Evolutionary conservation across 2,797 vertebrate genomes (phyloP).

Genomic region (Zenarchopterus dispar): DNA sequence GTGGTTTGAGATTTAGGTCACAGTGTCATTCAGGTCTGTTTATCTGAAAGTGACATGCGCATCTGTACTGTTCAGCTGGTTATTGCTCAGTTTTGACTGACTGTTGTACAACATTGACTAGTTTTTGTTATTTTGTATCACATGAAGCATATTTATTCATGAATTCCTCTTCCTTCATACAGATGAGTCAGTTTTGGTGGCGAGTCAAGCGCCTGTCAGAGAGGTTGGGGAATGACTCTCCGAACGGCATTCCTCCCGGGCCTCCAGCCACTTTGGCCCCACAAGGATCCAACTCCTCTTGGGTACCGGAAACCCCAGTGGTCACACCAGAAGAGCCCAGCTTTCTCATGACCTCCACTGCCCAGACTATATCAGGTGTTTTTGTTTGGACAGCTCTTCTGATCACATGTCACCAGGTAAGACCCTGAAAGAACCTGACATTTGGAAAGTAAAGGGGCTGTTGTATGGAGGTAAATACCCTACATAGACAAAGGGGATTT

Average conservation of each 20-base stretch:
- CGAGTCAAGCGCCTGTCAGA: conserved; percentile 69
- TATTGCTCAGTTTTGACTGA: neutral
- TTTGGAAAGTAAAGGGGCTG: neutral
- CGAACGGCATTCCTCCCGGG: conserved; percentile 73
- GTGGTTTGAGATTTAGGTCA: conserved; percentile 36
- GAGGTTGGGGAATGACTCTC: conserved; percentile 80
- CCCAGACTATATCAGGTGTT: conserved; percentile 93
- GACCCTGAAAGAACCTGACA: conserved; percentile 21
- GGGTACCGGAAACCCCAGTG: conserved; percentile 84
- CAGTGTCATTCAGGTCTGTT: conserved; percentile 10
- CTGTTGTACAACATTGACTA: neutral
- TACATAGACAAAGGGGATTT: no score
- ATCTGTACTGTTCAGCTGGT: conserved; percentile 8
- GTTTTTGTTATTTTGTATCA: neutral
- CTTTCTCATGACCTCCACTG: conserved; percentile 95
- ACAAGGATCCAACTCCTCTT: conserved; percentile 81
- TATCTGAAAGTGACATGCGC: neutral
- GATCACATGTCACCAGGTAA: conserved; percentile 97
- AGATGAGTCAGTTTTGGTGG: conserved; percentile 75
- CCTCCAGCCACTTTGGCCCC: conserved; percentile 75
- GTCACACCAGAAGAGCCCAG: conserved; percentile 86
- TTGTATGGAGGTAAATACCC: neutral
- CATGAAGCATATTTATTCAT: conserved; percentile 1
- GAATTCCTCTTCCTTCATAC: conserved; percentile 2
- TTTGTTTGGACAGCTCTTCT: conserved; percentile 97